Evolutionary conservation across 2,113 vertebrate species (phyloP).

Genomic region (Oryctolagus cuniculus): DNA sequence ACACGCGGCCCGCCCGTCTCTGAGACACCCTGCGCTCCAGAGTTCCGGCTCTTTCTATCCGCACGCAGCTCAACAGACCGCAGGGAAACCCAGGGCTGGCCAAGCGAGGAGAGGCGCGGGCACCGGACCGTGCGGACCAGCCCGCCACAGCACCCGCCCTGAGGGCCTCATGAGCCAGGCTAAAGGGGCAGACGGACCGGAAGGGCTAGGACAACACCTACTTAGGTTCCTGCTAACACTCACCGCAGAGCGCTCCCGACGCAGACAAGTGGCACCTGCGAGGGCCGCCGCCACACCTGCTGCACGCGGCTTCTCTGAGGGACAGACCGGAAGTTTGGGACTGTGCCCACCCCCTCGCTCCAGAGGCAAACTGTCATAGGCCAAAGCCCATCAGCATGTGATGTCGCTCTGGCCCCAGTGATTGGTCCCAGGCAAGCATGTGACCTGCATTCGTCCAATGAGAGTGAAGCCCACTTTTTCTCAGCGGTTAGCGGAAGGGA

Average conservation of each 20-base stretch:
- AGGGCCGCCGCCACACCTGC: not conserved
- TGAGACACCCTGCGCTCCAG: not conserved
- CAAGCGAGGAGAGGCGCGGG: not conserved
- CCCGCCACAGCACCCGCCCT: not conserved
- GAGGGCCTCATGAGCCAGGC: not conserved
- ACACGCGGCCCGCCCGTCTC: not conserved
- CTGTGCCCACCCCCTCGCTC: not conserved
- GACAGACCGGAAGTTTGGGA: not conserved
- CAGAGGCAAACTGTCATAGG: not conserved
- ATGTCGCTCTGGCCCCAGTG: not conserved
- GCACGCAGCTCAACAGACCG: not conserved
- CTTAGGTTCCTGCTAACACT: not conserved
- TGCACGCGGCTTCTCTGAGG: rapidly evolving
- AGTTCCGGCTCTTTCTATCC: constrained; percentile 17
- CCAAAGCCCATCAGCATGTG: not conserved
- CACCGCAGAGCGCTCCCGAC: not conserved
- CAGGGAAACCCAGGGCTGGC: not conserved
- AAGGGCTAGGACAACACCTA: not conserved
- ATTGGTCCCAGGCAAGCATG: not conserved
- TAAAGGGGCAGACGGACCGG: not conserved
- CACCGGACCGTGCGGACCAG: not conserved
- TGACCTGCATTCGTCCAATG: not conserved
- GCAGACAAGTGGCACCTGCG: not conserved
- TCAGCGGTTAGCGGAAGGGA: not conserved
- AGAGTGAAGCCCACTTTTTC: not conserved